Conservation (phyloP, 2,888 invertebrate genomes). For the Erebia epiphron region DNA sequence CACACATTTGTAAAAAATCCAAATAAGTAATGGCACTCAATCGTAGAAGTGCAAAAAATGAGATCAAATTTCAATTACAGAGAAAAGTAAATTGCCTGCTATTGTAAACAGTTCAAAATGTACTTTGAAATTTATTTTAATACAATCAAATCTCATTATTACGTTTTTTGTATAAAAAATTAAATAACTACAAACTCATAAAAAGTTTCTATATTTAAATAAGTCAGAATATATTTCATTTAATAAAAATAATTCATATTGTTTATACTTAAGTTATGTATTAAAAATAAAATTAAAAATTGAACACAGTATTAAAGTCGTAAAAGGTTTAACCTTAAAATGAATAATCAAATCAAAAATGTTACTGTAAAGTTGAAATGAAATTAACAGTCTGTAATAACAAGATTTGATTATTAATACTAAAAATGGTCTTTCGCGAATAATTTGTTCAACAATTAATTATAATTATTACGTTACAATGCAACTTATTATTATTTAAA, state of each 20-base stretch:
- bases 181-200: slow-evolving; percentile 8
- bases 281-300: slow-evolving; percentile 26
- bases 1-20: slow-evolving; percentile 37
- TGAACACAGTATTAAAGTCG: slow-evolving; percentile 9
- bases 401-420: slow-evolving; percentile 48
- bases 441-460: slow-evolving; percentile 67
- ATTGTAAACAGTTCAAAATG: slow-evolving; percentile 52
- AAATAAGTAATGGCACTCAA: slow-evolving; percentile 69
- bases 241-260: not conserved
- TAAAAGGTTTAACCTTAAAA: slow-evolving; percentile 17
- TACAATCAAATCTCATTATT: slow-evolving; percentile 48
- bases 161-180: slow-evolving; percentile 33
- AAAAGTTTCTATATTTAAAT: slow-evolving; percentile 19
- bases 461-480: slow-evolving; percentile 41
- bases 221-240: slow-evolving; percentile 1
- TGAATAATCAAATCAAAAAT: slow-evolving; percentile 31
- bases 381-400: slow-evolving; percentile 41
- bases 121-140: slow-evolving; percentile 56
- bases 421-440: slow-evolving; percentile 49
- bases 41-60: slow-evolving; percentile 68
- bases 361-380: slow-evolving; percentile 20
- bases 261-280: slow-evolving; percentile 13
- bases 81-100: slow-evolving; percentile 73
- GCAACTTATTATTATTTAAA: slow-evolving; percentile 60
- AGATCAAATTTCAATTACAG: slow-evolving; percentile 68